Evolutionary conservation across 30 jellyfish, hydroid and myxozoan species (phyloP), one percentile per base, ranked within the genome.

Genomic region (Aurelia sp.): DNA sequence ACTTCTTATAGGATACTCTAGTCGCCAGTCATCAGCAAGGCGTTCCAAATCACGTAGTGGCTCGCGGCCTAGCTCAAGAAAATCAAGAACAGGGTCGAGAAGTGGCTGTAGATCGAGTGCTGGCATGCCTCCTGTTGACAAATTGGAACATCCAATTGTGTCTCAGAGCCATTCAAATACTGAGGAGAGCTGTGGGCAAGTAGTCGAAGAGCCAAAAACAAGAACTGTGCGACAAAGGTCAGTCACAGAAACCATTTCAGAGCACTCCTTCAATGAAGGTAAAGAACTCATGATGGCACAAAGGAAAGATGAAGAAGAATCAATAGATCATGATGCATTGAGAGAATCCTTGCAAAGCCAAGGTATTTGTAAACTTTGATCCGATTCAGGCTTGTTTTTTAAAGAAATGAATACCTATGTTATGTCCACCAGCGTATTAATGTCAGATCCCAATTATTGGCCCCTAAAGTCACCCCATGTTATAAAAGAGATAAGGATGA

Each of bases 1-100:
- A 44, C 13, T 22, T 13, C 24, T 71, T 41, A 63, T 55, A 88
- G 96, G 96, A 8, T 68, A 74, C 18, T 67, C 96, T 4, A 88
- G 96, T 63, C 96, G 96, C 55, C 96, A 78, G 82, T 88, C 96
- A 17, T 88, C 96, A 31, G 90, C 84, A 4, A 77, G 91, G 58
- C 80, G 88, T 38, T 76, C 91, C 10, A 77, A 61, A 67, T 78
- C 96, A 12, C 91, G 96, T 31, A 79, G n/a, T 61, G 88, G 96
- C 82, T 88, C 96, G 3, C 66, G 96, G 21, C 91, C 96, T 6
- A 61, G 87, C 82, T 88, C 96, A 50, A 53, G 96, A 80, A 88
- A 74, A 24, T 88, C 96, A 1, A 55, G 88, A 22, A 27, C 81
- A 59, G 93, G 87, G 20, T 84, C 93, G 0, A 48, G 88, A 64